phyloP scores from a whole-genome alignment of 2,888 invertebrate species.

The Drosophila mettleri region DNA sequence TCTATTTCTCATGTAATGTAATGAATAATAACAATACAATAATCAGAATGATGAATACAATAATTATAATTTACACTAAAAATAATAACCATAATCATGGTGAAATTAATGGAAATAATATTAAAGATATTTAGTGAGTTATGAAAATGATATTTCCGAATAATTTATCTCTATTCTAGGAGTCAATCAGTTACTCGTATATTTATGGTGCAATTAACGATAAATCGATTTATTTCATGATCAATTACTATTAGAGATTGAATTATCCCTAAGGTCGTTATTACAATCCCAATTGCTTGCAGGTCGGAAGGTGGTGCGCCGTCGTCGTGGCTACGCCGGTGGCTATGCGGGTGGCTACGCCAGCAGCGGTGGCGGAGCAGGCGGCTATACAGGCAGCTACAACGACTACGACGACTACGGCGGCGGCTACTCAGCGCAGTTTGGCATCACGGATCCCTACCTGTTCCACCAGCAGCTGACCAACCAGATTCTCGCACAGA shows the following conservation, averaged over 20 bases:
- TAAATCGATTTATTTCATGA: neutral
- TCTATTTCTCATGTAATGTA: too few species aligned
- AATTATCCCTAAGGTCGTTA: too few species aligned
- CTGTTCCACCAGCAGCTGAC: slow-evolving; percentile 82
- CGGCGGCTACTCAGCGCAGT: slow-evolving; percentile 66
- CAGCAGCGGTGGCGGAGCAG: slow-evolving; percentile 48
- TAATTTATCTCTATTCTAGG: too few species aligned
- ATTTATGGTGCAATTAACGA: neutral
- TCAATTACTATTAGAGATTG: neutral
- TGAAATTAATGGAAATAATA: too few species aligned
- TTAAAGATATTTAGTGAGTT: too few species aligned
- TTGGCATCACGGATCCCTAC: slow-evolving; percentile 82
- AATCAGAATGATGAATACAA: too few species aligned
- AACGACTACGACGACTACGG: slow-evolving; percentile 65
- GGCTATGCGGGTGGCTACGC: slow-evolving; percentile 61
- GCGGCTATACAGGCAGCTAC: slow-evolving; percentile 52
- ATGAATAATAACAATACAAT: too few species aligned
- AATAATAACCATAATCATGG: too few species aligned
- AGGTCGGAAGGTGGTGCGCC: slow-evolving; percentile 32
- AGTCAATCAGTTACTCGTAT: too few species aligned
- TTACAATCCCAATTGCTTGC: neutral
- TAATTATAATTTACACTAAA: too few species aligned
- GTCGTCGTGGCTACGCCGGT: slow-evolving; percentile 49
- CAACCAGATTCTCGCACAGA: slow-evolving; percentile 79
- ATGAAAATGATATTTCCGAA: too few species aligned